Evolutionary conservation across 1,140 invertebrate genomes (phyloP).

Genomic region (Anadara kagoshimensis): DNA sequence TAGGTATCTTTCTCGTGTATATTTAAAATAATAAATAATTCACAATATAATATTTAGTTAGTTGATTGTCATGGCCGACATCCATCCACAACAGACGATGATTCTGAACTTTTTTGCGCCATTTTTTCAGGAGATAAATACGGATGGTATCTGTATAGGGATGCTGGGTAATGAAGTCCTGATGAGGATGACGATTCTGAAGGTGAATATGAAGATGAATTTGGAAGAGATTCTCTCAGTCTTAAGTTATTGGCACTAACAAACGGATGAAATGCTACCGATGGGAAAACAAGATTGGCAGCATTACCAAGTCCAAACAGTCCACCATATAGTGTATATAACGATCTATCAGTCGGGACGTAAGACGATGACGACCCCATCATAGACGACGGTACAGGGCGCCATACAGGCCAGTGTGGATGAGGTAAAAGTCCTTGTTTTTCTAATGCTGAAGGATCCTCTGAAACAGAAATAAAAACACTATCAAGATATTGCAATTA

Average conservation of each 20-base stretch:
- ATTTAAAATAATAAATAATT: too few species aligned
- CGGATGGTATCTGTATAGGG: constrained; percentile 52
- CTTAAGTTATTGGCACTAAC: constrained; percentile 45
- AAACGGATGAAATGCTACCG: constrained; percentile 55
- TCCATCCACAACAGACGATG: constrained; percentile 37
- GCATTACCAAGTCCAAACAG: constrained; percentile 53
- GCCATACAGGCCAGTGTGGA: constrained; percentile 58
- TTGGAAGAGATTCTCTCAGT: constrained; percentile 43
- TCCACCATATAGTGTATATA: constrained; percentile 62
- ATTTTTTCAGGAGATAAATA: constrained; percentile 52
- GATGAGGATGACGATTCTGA: constrained; percentile 12
- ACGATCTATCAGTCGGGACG: constrained; percentile 45
- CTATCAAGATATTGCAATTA: background rate
- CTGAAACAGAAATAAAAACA: constrained; percentile 34
- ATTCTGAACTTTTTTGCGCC: constrained; percentile 41
- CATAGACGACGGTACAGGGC: constrained; percentile 56
- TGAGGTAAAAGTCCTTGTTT: constrained; percentile 52
- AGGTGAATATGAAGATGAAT: constrained; percentile 27
- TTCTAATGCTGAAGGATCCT: constrained; percentile 47
- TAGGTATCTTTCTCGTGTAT: too few species aligned
- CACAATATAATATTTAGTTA: too few species aligned
- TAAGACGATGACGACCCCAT: constrained; percentile 44
- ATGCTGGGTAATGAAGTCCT: constrained; percentile 45
- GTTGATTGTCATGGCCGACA: constrained; percentile 20
- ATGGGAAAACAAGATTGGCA: constrained; percentile 53